Percentiles rank a stretch among this genome's conserved stretches.
Conservation (phyloP, 2,888 invertebrate genomes). For the Nowickia ferox region DNA sequence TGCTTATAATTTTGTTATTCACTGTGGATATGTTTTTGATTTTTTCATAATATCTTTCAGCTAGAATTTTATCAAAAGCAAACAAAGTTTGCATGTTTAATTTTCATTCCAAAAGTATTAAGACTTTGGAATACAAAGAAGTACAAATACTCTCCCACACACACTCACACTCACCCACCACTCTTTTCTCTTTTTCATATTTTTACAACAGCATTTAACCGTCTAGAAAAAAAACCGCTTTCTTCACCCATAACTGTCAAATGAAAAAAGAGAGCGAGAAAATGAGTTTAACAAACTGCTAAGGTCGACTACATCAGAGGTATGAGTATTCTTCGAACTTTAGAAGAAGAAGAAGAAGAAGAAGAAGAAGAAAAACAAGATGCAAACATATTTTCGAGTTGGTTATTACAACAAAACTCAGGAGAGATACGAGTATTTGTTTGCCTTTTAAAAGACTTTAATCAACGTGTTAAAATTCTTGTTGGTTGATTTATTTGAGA, state of each 20-base stretch:
- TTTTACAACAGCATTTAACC: constrained; percentile 4
- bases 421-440: constrained; percentile 78
- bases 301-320: constrained; percentile 72
- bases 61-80: constrained; percentile 77
- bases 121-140: constrained; percentile 15
- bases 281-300: neutral
- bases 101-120: constrained; percentile 80
- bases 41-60: constrained; percentile 59
- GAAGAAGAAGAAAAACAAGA: constrained; percentile 42
- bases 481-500: constrained; percentile 21
- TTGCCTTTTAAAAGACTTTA: constrained; percentile 72
- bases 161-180: neutral
- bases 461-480: constrained; percentile 76
- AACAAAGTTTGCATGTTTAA: constrained; percentile 82
- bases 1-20: neutral
- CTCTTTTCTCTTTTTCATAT: neutral
- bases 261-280: neutral
- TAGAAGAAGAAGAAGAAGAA: too few relatives aligned
- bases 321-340: constrained; percentile 79
- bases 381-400: constrained; percentile 70
- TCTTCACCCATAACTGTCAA: constrained; percentile 61
- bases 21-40: constrained; percentile 26
- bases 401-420: constrained; percentile 76
- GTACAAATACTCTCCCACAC: constrained; percentile 30
- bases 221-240: constrained; percentile 50